Base-by-base conservation (phyloP, 2,888 invertebrate genomes). In the Chrysopilus asiliformis region DNA sequence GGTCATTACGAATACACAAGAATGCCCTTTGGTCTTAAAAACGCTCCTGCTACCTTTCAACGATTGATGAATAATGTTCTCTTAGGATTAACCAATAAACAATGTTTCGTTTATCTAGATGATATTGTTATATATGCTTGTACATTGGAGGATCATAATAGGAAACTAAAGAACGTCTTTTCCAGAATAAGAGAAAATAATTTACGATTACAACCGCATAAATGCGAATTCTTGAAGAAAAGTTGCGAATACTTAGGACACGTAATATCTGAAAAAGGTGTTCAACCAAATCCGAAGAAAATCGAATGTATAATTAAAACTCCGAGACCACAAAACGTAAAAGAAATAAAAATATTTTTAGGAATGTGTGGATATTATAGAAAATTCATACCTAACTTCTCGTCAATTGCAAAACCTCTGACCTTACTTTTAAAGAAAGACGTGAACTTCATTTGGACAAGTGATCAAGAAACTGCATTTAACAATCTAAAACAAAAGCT, bases 291-390 rank as follows among this genome's bases (percentile, higher is more conserved):
- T 32, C 48, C 48, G 42, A 42, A 48, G 10, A 19, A 38, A 31
- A 42, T 28, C 44, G n/a, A 44, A 47, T 2, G 40, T 53, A 9
- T 28, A 46, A 25, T n/a, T n/a, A 41, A 49, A 0, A 49, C 46
- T 15, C 50, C 49, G 2, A 18, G 44, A 13, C 53, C 52, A 1
- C 34, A 20, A 27, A 39, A 31, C 19, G 14, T 8, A 2, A 43
- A 41, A 4, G 46, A 50, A 37, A 49, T 53, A 49, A 49, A 47
- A 34, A 39, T 10, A 10, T 61, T 60, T 27, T 17, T 34, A n/a
- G 35, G 19, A 4, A 10, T 35, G 3, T 5, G 37, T 24, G 52
- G 53, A 0, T 63, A 58, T 34, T 62, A 61, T 22, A 19, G 57
- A n/a, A 49, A 50, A 35, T 61, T 60, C 34, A 58, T 62, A 2